Evolutionary conservation across 2,113 vertebrate genomes (phyloP).

Genomic region (Plecturocebus donacophilus): DNA sequence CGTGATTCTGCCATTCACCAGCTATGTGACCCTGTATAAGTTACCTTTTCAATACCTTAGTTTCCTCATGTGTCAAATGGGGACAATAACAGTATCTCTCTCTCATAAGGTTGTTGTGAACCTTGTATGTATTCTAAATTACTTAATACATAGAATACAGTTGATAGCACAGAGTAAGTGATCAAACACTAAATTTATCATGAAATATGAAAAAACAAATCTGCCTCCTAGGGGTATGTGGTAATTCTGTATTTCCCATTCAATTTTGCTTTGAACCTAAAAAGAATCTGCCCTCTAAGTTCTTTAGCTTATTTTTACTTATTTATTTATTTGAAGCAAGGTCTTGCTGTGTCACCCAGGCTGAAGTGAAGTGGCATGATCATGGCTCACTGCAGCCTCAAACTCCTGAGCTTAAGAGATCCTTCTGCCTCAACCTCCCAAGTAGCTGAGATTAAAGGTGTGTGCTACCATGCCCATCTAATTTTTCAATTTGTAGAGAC

Average conservation of each 20-base stretch:
- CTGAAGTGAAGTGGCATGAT: not conserved
- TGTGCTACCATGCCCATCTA: not conserved
- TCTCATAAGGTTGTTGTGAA: not conserved
- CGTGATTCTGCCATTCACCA: slow-evolving; percentile 41
- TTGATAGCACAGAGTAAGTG: not conserved
- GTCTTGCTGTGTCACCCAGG: not conserved
- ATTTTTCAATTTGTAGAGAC: not conserved
- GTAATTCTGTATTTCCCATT: slow-evolving; percentile 19
- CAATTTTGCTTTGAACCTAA: slow-evolving; percentile 22
- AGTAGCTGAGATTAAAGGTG: not conserved
- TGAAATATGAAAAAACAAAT: slow-evolving; percentile 7
- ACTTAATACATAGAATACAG: slow-evolving; percentile 16
- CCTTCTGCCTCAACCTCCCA: not conserved
- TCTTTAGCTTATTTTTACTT: slow-evolving; percentile 46
- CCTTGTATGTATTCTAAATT: not conserved
- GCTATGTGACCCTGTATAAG: not conserved
- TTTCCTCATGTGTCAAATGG: slow-evolving; percentile 18
- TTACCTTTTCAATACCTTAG: not conserved
- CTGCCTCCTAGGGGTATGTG: not conserved
- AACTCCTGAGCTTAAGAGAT: not conserved
- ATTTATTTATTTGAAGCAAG: not conserved
- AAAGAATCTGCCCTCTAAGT: not conserved
- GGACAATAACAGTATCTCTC: not conserved
- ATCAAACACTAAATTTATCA: slow-evolving; percentile 10
- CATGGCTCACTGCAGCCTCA: not conserved